Evolutionary conservation across 2,113 vertebrate genomes (phyloP).

Genomic region (Tetrao urogallus): DNA sequence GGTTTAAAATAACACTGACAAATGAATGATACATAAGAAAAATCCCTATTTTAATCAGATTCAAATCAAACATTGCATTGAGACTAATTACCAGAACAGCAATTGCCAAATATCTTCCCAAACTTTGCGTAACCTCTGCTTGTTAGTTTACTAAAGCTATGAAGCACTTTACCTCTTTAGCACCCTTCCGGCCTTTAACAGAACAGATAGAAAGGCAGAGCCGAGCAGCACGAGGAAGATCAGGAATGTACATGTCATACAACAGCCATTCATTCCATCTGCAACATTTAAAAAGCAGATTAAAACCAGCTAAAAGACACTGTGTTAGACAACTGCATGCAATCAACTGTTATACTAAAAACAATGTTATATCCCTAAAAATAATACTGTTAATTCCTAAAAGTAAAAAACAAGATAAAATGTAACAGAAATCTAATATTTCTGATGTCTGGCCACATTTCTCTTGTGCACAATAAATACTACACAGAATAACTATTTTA

Average conservation of each 20-base stretch:
- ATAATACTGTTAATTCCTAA: background rate
- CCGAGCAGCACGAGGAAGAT: constrained; percentile 95
- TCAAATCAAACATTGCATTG: background rate
- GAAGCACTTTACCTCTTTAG: constrained; percentile 90
- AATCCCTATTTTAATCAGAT: background rate
- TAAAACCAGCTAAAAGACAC: background rate
- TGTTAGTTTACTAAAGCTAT: background rate
- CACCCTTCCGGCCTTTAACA: constrained; percentile 96
- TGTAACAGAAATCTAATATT: background rate
- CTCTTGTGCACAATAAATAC: background rate
- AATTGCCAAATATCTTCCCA: background rate
- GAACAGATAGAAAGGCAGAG: constrained; percentile 99
- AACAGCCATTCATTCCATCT: constrained; percentile 98
- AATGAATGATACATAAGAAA: background rate
- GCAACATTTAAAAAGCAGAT: background rate
- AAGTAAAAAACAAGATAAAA: background rate
- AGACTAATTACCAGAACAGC: background rate
- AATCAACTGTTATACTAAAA: background rate
- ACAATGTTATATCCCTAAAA: background rate
- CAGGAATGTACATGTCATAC: constrained; percentile 97
- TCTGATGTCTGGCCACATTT: background rate
- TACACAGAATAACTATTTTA: background rate
- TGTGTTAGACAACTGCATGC: background rate
- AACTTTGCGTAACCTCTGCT: background rate
- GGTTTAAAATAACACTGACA: no score